These are phyloP conservation scores for Scaptodrosophila latifasciaeformis DNA, from an alignment of 2,888 invertebrate species.

Conservation along the genomic window DNA sequence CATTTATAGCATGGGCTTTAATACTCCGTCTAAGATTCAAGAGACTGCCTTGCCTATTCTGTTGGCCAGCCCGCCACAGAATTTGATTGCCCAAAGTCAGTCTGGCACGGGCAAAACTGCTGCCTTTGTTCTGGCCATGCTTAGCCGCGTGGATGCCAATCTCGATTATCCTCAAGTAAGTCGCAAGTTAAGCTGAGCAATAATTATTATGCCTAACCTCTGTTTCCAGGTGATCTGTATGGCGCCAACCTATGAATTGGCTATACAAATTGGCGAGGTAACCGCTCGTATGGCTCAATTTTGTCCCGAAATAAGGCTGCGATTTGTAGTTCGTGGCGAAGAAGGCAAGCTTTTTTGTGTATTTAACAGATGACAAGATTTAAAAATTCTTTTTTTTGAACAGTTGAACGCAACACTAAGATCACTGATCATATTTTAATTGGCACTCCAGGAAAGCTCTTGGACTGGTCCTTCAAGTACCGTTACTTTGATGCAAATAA, in stretches of 20 bases:
- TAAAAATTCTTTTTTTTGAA: neutral
- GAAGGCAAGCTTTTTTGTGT: conserved; percentile 75
- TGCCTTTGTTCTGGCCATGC: conserved; percentile 96
- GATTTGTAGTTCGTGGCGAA: conserved; percentile 95
- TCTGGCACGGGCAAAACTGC: conserved; percentile 99
- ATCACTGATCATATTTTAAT: conserved; percentile 92
- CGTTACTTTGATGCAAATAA: conserved; percentile 88
- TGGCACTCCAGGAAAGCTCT: conserved; percentile 96
- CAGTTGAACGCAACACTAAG: conserved; percentile 81
- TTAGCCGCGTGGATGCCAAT: conserved; percentile 89
- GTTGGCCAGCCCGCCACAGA: no score
- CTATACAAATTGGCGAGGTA: conserved; percentile 96
- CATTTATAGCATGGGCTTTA: no score
- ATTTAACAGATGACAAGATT: neutral
- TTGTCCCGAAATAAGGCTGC: conserved; percentile 90
- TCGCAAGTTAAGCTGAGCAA: neutral
- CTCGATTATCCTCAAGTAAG: conserved; percentile 87
- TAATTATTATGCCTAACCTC: neutral
- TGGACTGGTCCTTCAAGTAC: conserved; percentile 92
- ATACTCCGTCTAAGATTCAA: no score
- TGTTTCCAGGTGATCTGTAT: conserved; percentile 85
- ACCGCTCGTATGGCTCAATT: conserved; percentile 94
- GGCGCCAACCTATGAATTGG: conserved; percentile 97
- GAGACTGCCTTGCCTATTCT: no score
- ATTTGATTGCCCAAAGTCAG: conserved; percentile 98